phyloP scores from a whole-genome alignment of 2,888 invertebrate genomes.

The Amphipoea oculea region DNA sequence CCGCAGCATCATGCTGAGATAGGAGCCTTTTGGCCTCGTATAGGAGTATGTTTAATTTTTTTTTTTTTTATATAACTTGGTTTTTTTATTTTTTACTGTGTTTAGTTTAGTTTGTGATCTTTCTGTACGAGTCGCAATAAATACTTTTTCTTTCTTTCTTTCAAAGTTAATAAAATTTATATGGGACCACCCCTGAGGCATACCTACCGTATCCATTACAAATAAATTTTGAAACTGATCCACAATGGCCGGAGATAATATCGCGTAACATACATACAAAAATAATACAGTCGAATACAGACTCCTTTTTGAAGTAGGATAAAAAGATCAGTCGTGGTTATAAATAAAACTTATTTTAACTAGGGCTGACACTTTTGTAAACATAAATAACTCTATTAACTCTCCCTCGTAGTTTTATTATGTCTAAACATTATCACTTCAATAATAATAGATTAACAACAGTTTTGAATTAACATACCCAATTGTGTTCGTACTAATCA shows the following conservation, averaged over 20 bases:
- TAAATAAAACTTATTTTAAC: neutral
- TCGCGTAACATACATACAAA: neutral
- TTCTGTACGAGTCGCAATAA: too few species aligned
- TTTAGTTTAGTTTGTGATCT: too few species aligned
- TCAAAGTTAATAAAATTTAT: neutral
- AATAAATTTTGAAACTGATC: neutral
- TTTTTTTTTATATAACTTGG: too few species aligned
- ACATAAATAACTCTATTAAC: neutral
- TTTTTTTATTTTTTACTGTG: too few species aligned
- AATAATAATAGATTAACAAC: neutral
- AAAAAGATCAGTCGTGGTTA: neutral
- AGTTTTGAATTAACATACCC: constrained; percentile 7
- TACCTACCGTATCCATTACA: too few species aligned
- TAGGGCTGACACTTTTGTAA: neutral
- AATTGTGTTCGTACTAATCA: constrained; percentile 22
- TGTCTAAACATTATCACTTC: neutral
- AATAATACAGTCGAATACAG: neutral
- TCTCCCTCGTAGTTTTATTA: neutral
- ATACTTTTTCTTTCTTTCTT: too few species aligned
- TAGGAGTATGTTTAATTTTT: too few species aligned
- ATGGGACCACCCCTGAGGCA: too few species aligned
- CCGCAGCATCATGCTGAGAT: too few species aligned
- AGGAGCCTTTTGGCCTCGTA: too few species aligned
- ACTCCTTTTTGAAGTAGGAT: neutral
- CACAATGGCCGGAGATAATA: neutral